Conservation (phyloP, 2,797 vertebrate genomes). For the Gobionotothen gibberifrons region DNA sequence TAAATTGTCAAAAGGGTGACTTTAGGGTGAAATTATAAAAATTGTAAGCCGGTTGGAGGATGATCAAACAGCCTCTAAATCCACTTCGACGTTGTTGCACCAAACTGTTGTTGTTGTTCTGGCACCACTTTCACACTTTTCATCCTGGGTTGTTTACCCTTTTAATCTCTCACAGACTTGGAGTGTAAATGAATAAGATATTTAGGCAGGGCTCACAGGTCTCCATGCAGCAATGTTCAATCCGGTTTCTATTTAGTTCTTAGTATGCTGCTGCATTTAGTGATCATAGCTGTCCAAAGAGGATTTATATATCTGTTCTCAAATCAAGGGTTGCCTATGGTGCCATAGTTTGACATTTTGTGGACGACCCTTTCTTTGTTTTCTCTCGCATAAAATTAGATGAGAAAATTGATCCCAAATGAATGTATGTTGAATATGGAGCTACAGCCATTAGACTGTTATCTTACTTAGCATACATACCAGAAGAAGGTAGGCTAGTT, state of each 20-base stretch:
- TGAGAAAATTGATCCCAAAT: not conserved
- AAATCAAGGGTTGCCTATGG: too few species aligned
- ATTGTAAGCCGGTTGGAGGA: conserved; percentile 2
- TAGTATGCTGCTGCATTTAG: not conserved
- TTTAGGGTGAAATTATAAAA: not conserved
- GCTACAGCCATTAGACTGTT: not conserved
- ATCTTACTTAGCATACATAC: conserved; percentile 1
- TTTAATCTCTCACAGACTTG: conserved; percentile 22
- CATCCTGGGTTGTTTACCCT: conserved; percentile 6
- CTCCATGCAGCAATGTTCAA: conserved; percentile 5
- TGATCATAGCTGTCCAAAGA: not conserved
- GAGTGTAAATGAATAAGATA: conserved; percentile 21
- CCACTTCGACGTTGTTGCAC: conserved; percentile 19
- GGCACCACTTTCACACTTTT: not conserved
- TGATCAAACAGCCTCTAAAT: conserved; percentile 34
- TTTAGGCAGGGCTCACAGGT: not conserved
- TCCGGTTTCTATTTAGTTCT: not conserved
- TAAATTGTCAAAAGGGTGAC: conserved; percentile 22
- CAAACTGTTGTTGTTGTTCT: conserved; percentile 6
- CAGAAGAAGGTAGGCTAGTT: not conserved
- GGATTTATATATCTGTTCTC: not conserved
- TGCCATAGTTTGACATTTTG: too few species aligned
- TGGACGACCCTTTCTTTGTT: not conserved
- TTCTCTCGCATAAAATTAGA: not conserved
- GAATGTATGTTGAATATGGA: not conserved